Percentiles rank a stretch among this genome's conserved stretches.
Conservation (phyloP, 2,888 invertebrate genomes). For the Tipula confusa region DNA sequence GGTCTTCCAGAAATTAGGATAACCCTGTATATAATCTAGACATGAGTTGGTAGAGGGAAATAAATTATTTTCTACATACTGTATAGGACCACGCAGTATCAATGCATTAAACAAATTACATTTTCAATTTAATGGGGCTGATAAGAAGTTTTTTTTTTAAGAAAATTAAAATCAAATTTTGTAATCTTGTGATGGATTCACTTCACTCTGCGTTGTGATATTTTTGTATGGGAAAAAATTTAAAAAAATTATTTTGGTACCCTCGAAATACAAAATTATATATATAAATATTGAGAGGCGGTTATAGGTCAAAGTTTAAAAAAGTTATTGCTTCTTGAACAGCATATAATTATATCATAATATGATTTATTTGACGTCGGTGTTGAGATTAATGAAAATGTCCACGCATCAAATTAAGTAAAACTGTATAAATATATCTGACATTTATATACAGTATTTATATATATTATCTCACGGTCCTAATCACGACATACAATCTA, state of each 20-base stretch:
- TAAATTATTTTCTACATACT: not conserved
- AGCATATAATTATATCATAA: not conserved
- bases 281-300: not conserved
- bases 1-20: no score
- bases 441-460: no score
- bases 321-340: not conserved
- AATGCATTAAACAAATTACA: not conserved
- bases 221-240: not conserved
- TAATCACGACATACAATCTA: not conserved
- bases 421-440: no score
- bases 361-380: not conserved
- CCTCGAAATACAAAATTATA: not conserved
- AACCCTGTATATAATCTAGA: no score
- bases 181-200: conserved; percentile 16
- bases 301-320: not conserved
- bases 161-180: not conserved
- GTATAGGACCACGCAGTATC: no score
- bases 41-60: no score
- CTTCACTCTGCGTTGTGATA: not conserved
- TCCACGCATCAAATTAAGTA: no score
- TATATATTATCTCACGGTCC: not conserved
- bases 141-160: not conserved
- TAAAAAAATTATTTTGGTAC: not conserved
- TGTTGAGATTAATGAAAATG: not conserved
- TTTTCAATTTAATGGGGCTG: not conserved